Evolutionary conservation across 2,888 invertebrate species (phyloP), one percentile per base, ranked within the genome.

Genomic region (Argynnis bischoffii): DNA sequence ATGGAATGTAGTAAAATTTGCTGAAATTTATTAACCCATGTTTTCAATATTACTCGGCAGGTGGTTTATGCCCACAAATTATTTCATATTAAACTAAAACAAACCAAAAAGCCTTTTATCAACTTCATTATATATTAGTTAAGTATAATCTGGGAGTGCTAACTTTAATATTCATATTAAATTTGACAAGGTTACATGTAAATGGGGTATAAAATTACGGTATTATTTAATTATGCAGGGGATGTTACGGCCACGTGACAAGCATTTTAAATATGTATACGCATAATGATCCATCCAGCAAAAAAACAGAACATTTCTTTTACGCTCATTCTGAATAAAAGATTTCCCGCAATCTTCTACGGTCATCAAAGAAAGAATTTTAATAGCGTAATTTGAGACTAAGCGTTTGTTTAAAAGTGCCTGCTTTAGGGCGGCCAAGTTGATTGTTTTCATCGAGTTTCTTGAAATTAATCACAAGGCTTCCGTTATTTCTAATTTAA

Each of bases 371-470:
- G 55, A 63, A 71, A 59, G 63, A 69, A 67, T 71, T 66, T 71
- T 67, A 69, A 69, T 69, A 66, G 66, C 69, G 69, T 65, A 69
- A 67, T 71, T 63, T 63, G 51, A 63, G 66, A 69, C 54, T 63
- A 69, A 69, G 47, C 67, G 15, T 69, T 71, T 65, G 55, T 69
- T 69, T 63, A 63, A 67, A 66, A 69, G 67, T 69, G 59, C 55
- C 65, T 65, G 55, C 55, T 55, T 69, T 63, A 63, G 60, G 61
- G 55, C 64, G 66, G 47, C 64, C 64, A 55, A 72, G 69, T 67
- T 69, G 67, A 67, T 69, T 69, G 71, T 66, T 72, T 71, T 72
- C 65, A 63, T 65, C 53, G 69, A 65, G 60, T 63, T 63, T 67
- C 55, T 63, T n/a, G 21, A 51, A 63, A 70, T 70, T 67, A 67